Conservation (phyloP, 2,888 invertebrate genomes). For the Dicranocentrus wangi region DNA sequence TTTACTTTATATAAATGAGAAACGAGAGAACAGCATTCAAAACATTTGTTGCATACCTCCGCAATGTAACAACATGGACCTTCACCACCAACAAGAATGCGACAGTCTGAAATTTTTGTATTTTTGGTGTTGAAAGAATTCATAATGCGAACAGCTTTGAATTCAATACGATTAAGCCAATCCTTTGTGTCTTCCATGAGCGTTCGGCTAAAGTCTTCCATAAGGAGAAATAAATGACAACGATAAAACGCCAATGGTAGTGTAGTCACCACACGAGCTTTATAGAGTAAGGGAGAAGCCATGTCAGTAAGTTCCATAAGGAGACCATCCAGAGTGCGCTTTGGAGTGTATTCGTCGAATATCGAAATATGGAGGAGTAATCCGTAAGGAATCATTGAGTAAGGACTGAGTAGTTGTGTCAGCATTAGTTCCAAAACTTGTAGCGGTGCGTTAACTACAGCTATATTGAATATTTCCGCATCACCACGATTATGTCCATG, state of each 20-base stretch:
- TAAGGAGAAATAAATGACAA: conserved; percentile 65
- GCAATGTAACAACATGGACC: conserved; percentile 69
- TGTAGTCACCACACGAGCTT: conserved; percentile 52
- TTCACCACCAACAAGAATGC: conserved; percentile 69
- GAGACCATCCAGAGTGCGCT: conserved; percentile 64
- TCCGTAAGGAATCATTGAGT: conserved; percentile 65
- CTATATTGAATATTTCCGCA: conserved; percentile 64
- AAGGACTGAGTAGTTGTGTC: conserved; percentile 67
- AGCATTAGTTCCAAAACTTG: conserved; percentile 63
- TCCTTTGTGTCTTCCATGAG: conserved; percentile 58
- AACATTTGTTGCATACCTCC: conserved; percentile 64
- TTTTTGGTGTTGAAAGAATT: conserved; percentile 46
- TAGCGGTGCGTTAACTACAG: conserved; percentile 67
- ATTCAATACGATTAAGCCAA: conserved; percentile 68
- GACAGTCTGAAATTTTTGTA: conserved; percentile 55
- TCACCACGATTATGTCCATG: conserved; percentile 30
- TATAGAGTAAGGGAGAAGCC: conserved; percentile 65
- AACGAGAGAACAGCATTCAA: not conserved
- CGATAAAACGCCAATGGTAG: conserved; percentile 63
- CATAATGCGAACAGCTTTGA: conserved; percentile 51
- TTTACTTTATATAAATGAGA: conserved; percentile 12
- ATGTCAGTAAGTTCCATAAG: conserved; percentile 70
- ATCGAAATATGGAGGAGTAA: conserved; percentile 65
- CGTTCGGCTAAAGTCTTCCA: conserved; percentile 66
- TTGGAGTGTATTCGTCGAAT: conserved; percentile 63